phyloP scores from a whole-genome alignment of 2,113 vertebrate genomes.

The Microtus ochrogaster region DNA sequence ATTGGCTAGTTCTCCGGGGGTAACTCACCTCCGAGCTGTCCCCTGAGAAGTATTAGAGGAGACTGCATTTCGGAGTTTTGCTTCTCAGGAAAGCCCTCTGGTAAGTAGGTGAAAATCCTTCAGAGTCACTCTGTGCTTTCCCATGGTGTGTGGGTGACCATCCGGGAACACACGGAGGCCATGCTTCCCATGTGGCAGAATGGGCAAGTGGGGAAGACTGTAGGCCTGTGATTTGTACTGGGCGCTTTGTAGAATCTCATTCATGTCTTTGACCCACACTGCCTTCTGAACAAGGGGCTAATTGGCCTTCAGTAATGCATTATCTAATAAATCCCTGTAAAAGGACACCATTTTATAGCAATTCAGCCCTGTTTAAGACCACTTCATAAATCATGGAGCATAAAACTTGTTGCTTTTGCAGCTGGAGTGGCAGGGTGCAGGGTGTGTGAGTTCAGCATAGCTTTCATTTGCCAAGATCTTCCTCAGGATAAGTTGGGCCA shows the following conservation, averaged over 20 bases:
- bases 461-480: conserved; percentile 23
- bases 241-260: not conserved
- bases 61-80: not conserved
- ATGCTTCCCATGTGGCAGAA: not conserved
- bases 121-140: not conserved
- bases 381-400: conserved; percentile 32
- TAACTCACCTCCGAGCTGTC: not conserved
- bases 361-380: conserved; percentile 48
- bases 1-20: not conserved
- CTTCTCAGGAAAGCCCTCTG: not conserved
- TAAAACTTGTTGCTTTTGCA: conserved; percentile 23
- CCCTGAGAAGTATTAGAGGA: not conserved
- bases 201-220: not conserved
- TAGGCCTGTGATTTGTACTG: not conserved
- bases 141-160: not conserved
- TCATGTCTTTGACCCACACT: conserved; percentile 40
- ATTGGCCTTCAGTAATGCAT: not conserved
- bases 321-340: conserved; percentile 57
- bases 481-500: conserved; percentile 23
- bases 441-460: not conserved
- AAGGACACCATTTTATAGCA: conserved; percentile 43
- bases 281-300: conserved; percentile 45
- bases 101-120: not conserved
- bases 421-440: not conserved
- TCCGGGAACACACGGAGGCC: not conserved